A percentile compares a stretch with the other conserved stretches of the same genome.
phyloP scores from a whole-genome alignment of 2,113 vertebrate species.

The Anoplopoma fimbria region DNA sequence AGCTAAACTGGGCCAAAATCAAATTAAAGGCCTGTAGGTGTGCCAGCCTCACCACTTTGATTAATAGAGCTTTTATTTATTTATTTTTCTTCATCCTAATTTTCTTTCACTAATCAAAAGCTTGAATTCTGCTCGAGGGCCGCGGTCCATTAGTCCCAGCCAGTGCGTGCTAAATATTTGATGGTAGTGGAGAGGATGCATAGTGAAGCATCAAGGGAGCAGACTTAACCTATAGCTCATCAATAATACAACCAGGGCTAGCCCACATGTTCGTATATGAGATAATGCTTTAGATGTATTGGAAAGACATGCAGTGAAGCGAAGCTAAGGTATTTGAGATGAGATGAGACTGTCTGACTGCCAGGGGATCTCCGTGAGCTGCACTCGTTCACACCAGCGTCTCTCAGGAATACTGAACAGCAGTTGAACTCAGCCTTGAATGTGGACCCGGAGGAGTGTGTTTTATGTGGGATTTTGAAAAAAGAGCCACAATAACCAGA shows the following conservation, averaged over 20 bases:
- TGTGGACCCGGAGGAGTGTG: conserved; percentile 1
- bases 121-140: conserved; percentile 56
- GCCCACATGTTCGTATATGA: conserved; percentile 56
- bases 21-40: conserved; percentile 42
- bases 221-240: conserved; percentile 75
- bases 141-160: conserved; percentile 59
- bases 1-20: conserved; percentile 37
- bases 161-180: conserved; percentile 80
- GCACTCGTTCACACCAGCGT: conserved; percentile 31
- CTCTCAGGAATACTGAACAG: conserved; percentile 65
- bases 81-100: conserved; percentile 39
- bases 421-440: conserved; percentile 57
- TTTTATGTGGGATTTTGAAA: conserved; percentile 48
- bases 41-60: conserved; percentile 59
- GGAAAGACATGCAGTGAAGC: conserved; percentile 57
- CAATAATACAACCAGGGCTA: conserved; percentile 75
- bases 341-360: conserved; percentile 63
- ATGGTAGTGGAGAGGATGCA: conserved; percentile 60
- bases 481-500: conserved; percentile 14
- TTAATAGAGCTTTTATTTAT: too few species aligned
- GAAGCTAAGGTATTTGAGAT: conserved; percentile 68
- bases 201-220: conserved; percentile 54
- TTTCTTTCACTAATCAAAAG: conserved; percentile 72
- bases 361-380: conserved; percentile 38
- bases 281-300: conserved; percentile 69